Percentiles rank a stretch among this genome's conserved stretches.
phyloP scores from a whole-genome alignment of 2,888 invertebrate genomes.

The Pheosia gnoma region DNA sequence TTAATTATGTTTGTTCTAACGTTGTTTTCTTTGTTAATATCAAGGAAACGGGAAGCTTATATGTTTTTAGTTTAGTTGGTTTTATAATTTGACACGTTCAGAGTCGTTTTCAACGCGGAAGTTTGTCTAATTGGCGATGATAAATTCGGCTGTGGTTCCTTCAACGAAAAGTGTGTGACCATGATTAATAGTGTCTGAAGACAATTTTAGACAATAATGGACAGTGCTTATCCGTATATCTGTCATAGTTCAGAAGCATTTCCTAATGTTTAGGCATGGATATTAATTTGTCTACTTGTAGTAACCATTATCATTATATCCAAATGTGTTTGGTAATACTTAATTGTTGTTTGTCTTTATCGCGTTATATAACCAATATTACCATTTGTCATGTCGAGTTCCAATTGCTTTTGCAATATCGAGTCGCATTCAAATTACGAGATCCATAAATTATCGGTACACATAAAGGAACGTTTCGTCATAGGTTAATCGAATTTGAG shows the following conservation, averaged over 20 bases:
- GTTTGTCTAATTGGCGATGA: constrained; percentile 67
- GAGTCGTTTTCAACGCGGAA: constrained; percentile 65
- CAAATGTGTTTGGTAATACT: constrained; percentile 24
- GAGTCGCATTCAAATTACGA: constrained; percentile 32
- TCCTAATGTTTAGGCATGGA: constrained; percentile 18
- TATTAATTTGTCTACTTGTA: constrained; percentile 8
- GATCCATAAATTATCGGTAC: constrained; percentile 47
- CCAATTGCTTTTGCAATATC: constrained; percentile 27
- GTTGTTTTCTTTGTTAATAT: constrained; percentile 40
- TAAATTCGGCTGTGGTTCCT: constrained; percentile 59
- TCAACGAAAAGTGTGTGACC: constrained; percentile 35
- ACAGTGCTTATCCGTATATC: constrained; percentile 25
- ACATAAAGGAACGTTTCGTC: constrained; percentile 49
- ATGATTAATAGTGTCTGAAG: constrained; percentile 30
- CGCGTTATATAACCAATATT: constrained; percentile 30
- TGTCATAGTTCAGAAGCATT: constrained; percentile 18
- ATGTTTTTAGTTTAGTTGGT: constrained; percentile 47
- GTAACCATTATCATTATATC: constrained; percentile 14
- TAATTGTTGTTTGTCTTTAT: constrained; percentile 22
- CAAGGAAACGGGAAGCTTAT: constrained; percentile 44
- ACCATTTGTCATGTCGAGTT: constrained; percentile 26
- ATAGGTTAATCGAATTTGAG: constrained; percentile 65
- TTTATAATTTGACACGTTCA: constrained; percentile 52
- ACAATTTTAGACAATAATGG: constrained; percentile 24
- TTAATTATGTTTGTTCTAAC: constrained; percentile 11